A percentile compares a stretch with the other conserved stretches of the same genome.
These are phyloP conservation scores for Drosophila antonietae DNA, from an alignment of 2,888 invertebrate species.

Conservation along the genomic window DNA sequence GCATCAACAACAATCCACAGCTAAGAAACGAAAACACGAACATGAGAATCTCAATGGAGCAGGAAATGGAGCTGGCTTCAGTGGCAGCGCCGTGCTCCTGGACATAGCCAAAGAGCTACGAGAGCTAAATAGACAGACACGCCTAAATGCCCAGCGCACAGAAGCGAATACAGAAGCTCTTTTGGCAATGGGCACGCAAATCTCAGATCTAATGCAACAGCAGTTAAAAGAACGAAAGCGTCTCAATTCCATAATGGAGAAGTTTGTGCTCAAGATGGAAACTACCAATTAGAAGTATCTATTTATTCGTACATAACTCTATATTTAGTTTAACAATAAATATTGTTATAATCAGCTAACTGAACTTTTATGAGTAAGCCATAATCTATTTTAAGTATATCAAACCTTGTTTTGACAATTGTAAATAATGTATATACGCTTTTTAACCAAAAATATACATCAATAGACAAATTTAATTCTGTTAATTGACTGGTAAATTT, in stretches of 20 bases:
- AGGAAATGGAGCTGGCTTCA: background rate
- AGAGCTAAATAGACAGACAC: constrained; percentile 59
- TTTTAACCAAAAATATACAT: background rate
- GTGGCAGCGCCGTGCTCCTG: constrained; percentile 37
- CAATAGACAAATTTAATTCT: no score
- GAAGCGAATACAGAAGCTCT: constrained; percentile 66
- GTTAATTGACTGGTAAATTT: no score
- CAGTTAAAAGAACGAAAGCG: constrained; percentile 66
- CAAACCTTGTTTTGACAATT: background rate
- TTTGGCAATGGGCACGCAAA: constrained; percentile 63
- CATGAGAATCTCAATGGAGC: constrained; percentile 24
- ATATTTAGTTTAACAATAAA: background rate
- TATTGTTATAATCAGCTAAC: background rate
- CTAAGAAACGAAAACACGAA: constrained; percentile 48
- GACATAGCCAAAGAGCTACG: constrained; percentile 65
- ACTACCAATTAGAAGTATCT: constrained; percentile 46
- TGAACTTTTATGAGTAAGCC: background rate
- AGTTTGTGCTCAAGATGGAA: constrained; percentile 69
- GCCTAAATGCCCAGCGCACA: constrained; percentile 60
- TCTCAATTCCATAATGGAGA: constrained; percentile 66
- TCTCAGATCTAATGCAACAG: constrained; percentile 67
- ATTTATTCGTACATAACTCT: background rate
- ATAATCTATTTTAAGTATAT: background rate
- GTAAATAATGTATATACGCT: background rate
- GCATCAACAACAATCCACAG: constrained; percentile 15